phyloP scores from a whole-genome alignment of 2,888 invertebrate genomes.

The Boloria euphrosyne region DNA sequence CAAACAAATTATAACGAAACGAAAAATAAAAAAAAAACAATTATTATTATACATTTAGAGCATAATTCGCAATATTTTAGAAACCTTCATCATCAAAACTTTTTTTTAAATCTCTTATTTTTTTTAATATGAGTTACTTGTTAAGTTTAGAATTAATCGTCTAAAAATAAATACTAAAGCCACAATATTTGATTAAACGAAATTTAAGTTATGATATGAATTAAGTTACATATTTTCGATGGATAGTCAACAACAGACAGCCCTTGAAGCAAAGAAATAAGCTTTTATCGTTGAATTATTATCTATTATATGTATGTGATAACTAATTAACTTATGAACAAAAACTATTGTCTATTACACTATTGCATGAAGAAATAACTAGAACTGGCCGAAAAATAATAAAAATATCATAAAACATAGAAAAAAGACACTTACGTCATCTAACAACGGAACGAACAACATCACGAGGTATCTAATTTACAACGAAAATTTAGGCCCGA shows the following conservation, averaged over 20 bases:
- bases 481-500: constrained; percentile 58
- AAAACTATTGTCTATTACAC: constrained; percentile 55
- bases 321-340: constrained; percentile 58
- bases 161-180: no score
- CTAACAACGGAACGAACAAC: constrained; percentile 40
- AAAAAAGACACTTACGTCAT: constrained; percentile 38
- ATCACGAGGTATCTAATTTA: constrained; percentile 43
- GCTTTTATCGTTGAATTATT: constrained; percentile 68
- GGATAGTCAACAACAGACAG: constrained; percentile 27
- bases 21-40: no score
- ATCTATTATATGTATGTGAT: constrained; percentile 64
- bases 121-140: no score
- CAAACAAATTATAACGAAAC: neutral
- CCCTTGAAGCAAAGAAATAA: constrained; percentile 69
- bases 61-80: no score
- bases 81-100: no score
- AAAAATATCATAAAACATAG: constrained; percentile 28
- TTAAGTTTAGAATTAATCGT: no score
- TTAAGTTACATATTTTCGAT: neutral
- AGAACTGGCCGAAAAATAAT: constrained; percentile 60
- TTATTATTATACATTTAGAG: no score
- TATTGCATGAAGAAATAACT: constrained; percentile 55
- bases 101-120: no score
- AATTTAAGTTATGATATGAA: neutral
- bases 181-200: neutral